Evolutionary conservation across 1,140 invertebrate genomes (phyloP).

Genomic region (Metopolophium dirhodum): DNA sequence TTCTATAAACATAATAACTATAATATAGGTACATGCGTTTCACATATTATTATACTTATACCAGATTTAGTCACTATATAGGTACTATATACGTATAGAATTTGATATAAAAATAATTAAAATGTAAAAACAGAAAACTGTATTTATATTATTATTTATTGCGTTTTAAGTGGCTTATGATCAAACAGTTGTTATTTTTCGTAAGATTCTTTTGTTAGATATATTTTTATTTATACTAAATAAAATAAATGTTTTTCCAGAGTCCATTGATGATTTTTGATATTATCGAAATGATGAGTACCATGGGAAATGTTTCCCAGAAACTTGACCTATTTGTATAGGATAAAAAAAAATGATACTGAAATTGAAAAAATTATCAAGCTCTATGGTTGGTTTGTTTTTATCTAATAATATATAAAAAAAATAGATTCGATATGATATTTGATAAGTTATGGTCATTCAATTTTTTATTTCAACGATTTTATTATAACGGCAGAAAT

Average conservation of each 20-base stretch:
- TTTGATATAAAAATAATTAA: background rate
- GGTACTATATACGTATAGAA: background rate
- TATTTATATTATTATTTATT: background rate
- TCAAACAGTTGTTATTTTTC: background rate
- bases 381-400: conserved; percentile 23
- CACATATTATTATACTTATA: background rate
- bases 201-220: background rate
- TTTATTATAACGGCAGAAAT: background rate
- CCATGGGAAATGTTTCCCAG: background rate
- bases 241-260: background rate
- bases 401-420: background rate
- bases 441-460: conserved; percentile 10
- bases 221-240: background rate
- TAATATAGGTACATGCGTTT: background rate
- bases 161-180: background rate
- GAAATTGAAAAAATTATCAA: background rate
- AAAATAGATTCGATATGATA: background rate
- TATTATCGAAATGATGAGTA: background rate
- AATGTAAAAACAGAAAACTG: background rate
- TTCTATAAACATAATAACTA: background rate
- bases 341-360: background rate
- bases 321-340: conserved; percentile 14
- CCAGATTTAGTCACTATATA: background rate
- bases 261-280: background rate
- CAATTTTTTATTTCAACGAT: background rate